Evolutionary conservation across 2,113 vertebrate species (phyloP).

Genomic region (Pipa parva): DNA sequence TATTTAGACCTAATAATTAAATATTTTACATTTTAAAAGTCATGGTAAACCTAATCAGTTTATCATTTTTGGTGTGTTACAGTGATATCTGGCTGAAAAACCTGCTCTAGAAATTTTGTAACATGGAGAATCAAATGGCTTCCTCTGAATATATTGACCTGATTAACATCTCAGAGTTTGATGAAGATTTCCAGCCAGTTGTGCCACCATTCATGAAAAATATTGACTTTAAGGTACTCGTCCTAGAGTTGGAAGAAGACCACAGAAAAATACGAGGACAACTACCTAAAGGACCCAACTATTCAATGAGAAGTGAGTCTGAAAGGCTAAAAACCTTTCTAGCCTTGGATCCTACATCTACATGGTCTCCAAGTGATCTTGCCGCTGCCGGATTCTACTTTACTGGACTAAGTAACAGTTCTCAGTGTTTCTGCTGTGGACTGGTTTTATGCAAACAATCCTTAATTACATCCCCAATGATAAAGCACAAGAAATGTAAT

Average conservation of each 20-base stretch:
- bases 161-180: slow-evolving; percentile 27
- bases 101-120: neutral
- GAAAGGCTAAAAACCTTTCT: slow-evolving; percentile 31
- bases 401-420: neutral
- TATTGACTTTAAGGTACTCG: slow-evolving; percentile 5
- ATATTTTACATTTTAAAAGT: too few relatives aligned
- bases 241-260: slow-evolving; percentile 10
- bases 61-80: too few relatives aligned
- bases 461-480: neutral
- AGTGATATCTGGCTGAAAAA: too few relatives aligned
- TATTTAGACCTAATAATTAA: too few relatives aligned
- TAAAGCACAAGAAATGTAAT: slow-evolving; percentile 14
- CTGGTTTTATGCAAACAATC: slow-evolving; percentile 16
- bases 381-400: slow-evolving; percentile 38
- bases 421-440: slow-evolving; percentile 44
- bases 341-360: neutral
- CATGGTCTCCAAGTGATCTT: slow-evolving; percentile 38
- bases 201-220: rapidly evolving
- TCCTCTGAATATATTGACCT: neutral
- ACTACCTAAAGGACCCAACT: slow-evolving; percentile 20
- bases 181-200: neutral
- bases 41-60: too few relatives aligned
- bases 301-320: slow-evolving; percentile 39
- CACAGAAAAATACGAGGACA: slow-evolving; percentile 14
- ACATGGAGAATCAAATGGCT: neutral